Percentiles rank a stretch among this genome's conserved stretches.
These are phyloP conservation scores for Buceros bicornis DNA, from an alignment of 2,797 vertebrate species.

Conservation along the genomic window DNA sequence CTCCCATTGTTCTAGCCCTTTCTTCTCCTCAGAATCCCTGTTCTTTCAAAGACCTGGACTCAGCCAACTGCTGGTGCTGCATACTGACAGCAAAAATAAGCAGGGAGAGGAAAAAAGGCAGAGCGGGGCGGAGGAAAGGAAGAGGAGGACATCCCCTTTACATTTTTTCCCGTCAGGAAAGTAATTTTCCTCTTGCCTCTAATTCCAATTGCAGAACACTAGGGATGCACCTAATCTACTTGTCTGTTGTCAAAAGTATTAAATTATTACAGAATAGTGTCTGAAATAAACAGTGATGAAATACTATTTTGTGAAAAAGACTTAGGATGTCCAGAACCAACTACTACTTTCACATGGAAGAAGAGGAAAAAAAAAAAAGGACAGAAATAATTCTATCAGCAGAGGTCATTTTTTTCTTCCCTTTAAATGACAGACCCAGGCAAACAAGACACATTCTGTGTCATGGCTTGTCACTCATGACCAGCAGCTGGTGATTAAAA, in stretches of 20 bases:
- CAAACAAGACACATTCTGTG: not conserved
- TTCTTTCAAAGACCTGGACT: not conserved
- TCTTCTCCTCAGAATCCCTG: not conserved
- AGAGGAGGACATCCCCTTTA: not conserved
- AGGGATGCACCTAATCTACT: not conserved
- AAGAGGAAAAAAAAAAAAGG: not conserved
- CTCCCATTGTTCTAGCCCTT: not conserved
- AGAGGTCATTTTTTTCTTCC: not conserved
- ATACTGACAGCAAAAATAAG: not conserved
- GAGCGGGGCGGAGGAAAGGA: fast-evolving
- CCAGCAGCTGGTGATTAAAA: conserved; percentile 13
- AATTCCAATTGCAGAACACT: not conserved
- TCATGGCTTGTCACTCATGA: conserved; percentile 31
- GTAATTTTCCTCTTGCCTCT: not conserved
- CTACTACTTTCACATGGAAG: not conserved
- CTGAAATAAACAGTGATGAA: not conserved
- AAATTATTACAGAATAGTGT: not conserved
- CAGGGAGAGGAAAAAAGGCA: not conserved
- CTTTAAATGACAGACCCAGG: not conserved
- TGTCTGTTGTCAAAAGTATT: not conserved
- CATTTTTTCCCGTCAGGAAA: not conserved
- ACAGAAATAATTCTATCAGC: not conserved
- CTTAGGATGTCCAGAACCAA: not conserved
- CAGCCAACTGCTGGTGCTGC: not conserved
- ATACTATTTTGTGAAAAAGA: not conserved